Evolutionary conservation across 2,797 vertebrate genomes (phyloP), one percentile per base, ranked within the genome.

Genomic region (Gallinago stenura): DNA sequence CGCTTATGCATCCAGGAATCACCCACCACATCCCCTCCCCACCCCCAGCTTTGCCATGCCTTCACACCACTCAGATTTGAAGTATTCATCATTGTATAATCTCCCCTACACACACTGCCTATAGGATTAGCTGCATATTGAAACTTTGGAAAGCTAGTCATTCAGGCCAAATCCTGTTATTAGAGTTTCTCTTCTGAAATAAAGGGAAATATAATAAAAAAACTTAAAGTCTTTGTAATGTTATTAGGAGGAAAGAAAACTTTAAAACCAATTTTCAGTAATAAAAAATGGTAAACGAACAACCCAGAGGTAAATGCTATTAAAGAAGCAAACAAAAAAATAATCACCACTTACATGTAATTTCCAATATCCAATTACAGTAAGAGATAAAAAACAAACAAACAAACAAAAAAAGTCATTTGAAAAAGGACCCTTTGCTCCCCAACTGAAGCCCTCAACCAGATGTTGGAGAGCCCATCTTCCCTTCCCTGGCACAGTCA

Each of bases 231-330:
- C 33, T 82, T 79, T 12, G 1, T 87, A 93, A 92, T 56, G 19
- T 18, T 89, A 75, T 93, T 91, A 93, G 37, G 61, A 92, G 54
- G 89, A 89, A 94, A 91, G 54, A 89, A 84, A 93, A 93, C 51
- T 89, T 95, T 62, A 64, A 94, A 96, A 72, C 37, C 24, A 65
- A 91, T 91, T 95, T 95, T 65, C 77, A 62, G 19, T 39, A 41
- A 48, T 88, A 68, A 94, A 91, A 83, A 81, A 78, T 9, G 10
- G 41, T 69, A 86, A 78, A 48, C 21, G 51, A 85, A 94, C 28
- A 65, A 81, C 65, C 20, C 65, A 84, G 83, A 81, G 39, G 69
- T 71, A 95, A 95, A 93, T 90, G 15, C 33, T 86, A 89, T 89
- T 91, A 95, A 90, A 86, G 58, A 12, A 82, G 15, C 22, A 78